Evolutionary conservation across 2,888 invertebrate genomes (phyloP).

Genomic region (Synergus gifuensis): DNA sequence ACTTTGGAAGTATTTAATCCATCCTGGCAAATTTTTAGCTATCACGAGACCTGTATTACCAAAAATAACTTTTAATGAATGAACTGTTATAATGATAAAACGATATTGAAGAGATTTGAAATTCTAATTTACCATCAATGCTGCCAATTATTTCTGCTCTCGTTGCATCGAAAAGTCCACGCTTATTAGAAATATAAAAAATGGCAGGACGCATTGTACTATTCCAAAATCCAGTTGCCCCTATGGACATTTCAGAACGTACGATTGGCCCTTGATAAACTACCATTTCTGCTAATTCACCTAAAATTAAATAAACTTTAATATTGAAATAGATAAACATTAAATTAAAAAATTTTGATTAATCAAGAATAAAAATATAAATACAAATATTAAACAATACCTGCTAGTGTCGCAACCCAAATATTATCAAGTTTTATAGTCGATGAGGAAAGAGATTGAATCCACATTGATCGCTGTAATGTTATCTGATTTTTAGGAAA

Average conservation of each 20-base stretch:
- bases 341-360: background rate
- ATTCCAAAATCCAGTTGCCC: slow-evolving; percentile 83
- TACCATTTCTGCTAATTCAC: slow-evolving; percentile 84
- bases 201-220: slow-evolving; percentile 81
- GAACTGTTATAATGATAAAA: no score
- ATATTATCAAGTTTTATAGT: slow-evolving; percentile 79
- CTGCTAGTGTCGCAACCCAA: slow-evolving; percentile 83
- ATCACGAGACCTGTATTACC: slow-evolving; percentile 79
- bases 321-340: background rate
- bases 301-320: slow-evolving; percentile 72
- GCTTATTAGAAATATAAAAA: slow-evolving; percentile 80
- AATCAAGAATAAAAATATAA: background rate
- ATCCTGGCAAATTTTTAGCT: slow-evolving; percentile 79
- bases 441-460: slow-evolving; percentile 58
- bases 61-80: slow-evolving; percentile 54
- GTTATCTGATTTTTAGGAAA: slow-evolving; percentile 60
- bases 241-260: slow-evolving; percentile 78
- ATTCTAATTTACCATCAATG: slow-evolving; percentile 81
- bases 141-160: slow-evolving; percentile 85
- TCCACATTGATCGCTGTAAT: slow-evolving; percentile 63
- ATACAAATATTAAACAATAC: slow-evolving; percentile 66
- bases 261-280: slow-evolving; percentile 82
- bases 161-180: slow-evolving; percentile 82
- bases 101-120: background rate
- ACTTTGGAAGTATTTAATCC: slow-evolving; percentile 79